Conservation (phyloP, 2,888 invertebrate species). For the Nemotelus pantherinus region DNA sequence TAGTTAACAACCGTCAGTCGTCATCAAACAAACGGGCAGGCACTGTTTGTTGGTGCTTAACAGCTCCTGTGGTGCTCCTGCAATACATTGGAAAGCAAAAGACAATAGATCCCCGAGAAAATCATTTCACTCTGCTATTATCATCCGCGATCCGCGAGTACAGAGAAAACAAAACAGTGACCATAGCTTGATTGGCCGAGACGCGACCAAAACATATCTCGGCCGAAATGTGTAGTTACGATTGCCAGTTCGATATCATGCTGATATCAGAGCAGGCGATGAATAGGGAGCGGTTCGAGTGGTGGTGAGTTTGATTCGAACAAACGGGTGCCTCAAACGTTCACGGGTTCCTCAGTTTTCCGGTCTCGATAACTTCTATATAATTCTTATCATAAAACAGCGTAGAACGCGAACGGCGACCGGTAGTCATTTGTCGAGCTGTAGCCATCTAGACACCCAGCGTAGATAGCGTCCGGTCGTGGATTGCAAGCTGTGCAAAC, state of each 20-base stretch:
- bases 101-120: no score
- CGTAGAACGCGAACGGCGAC: constrained; percentile 12
- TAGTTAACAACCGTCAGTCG: constrained; percentile 32
- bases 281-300: constrained; percentile 10
- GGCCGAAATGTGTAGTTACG: no score
- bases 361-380: constrained; percentile 20
- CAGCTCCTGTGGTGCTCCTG: no score
- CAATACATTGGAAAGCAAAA: no score
- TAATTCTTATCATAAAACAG: constrained; percentile 28
- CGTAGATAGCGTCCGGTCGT: no score
- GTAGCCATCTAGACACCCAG: background rate
- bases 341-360: constrained; percentile 15
- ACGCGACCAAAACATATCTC: no score
- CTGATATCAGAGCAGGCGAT: constrained; percentile 18
- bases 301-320: background rate
- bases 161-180: no score
- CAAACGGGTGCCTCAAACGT: background rate
- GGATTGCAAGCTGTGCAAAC: no score
- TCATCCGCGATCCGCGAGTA: no score
- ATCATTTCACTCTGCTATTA: no score
- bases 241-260: background rate
- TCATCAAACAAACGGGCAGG: constrained; percentile 23
- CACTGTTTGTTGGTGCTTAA: constrained; percentile 21
- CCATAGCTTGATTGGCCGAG: no score
- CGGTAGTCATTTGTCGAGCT: constrained; percentile 24